Evolutionary conservation across 1,140 invertebrate genomes (phyloP), one percentile per base, ranked within the genome.

Genomic region (Lasioglossum baleicum): DNA sequence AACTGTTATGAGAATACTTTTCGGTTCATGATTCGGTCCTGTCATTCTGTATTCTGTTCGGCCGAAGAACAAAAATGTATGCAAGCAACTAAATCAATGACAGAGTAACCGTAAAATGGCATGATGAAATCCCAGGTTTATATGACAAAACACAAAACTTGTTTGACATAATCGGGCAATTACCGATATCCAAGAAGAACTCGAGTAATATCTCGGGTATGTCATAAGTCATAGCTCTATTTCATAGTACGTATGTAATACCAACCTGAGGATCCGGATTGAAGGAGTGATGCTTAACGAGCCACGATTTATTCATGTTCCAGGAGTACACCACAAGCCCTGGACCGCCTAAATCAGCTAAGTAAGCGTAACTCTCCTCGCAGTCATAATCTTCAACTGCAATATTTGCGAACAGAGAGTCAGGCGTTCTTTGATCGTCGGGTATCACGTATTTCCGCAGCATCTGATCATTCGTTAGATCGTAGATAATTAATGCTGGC

Each of bases 391-490:
- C 95, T 88, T 96, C 96, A 0, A 97, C 94, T 0, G 95, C 95
- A 51, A 97, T 95, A 86, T 96, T 97, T 0, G 96, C 96, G 81
- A 97, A 96, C 69, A 97, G 95, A 1, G 96, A 96, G 51, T 95
- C 94, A 76, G 95, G 90, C 70, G 95, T 96, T 2, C 95, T 92
- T 87, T 96, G 95, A 0, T 93, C 93, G 1, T 91, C 88, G 0
- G 95, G 95, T 22, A 97, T 94, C 5, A 91, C 87, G 80, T 95
- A 96, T 56, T 94, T 94, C 61, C 95, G 92, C 10, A 96, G 72
- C 35, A 96, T 85, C 70, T 94, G 93, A 85, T 97, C 96, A n/a
- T 94, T 96, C 17, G 94, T 95, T 26, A 97, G 88, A 88, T 97
- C 95, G 88, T 96, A 97, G 48, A 97, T 92, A 11, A 96, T 90